These are phyloP conservation scores for Xylophagus ater DNA, from an alignment of 2,888 invertebrate species.

Conservation along the genomic window DNA sequence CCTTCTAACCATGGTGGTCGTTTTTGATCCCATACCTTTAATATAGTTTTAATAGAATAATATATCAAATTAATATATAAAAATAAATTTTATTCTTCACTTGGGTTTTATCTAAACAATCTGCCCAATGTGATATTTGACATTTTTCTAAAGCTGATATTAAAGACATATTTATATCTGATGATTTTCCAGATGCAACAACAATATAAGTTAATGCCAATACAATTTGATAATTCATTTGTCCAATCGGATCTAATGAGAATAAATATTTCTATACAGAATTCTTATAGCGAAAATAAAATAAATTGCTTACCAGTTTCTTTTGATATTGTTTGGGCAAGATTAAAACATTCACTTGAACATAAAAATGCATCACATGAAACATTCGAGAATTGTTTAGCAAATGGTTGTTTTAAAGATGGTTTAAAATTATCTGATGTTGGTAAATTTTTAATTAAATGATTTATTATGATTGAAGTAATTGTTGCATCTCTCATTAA, in stretches of 20 bases:
- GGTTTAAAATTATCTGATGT: slow-evolving; percentile 35
- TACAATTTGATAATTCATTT: slow-evolving; percentile 47
- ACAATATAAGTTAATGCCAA: slow-evolving; percentile 53
- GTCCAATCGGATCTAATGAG: slow-evolving; percentile 35
- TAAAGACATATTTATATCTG: slow-evolving; percentile 52
- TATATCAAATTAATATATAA: not conserved
- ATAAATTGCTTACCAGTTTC: slow-evolving; percentile 19
- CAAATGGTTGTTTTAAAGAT: slow-evolving; percentile 36
- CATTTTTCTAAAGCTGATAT: slow-evolving; percentile 50
- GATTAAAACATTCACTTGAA: slow-evolving; percentile 48
- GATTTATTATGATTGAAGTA: slow-evolving; percentile 46
- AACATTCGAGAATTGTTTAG: slow-evolving; percentile 28
- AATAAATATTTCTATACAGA: not conserved
- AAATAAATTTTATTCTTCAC: slow-evolving; percentile 27
- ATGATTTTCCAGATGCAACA: slow-evolving; percentile 50
- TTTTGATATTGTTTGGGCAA: slow-evolving; percentile 28
- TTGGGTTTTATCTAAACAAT: slow-evolving; percentile 65
- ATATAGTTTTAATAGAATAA: not conserved
- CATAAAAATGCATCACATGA: slow-evolving; percentile 60
- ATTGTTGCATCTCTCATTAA: slow-evolving; percentile 61
- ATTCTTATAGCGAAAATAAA: not conserved
- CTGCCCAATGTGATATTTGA: slow-evolving; percentile 50
- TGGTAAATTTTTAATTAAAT: slow-evolving; percentile 43
- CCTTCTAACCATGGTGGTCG: slow-evolving; percentile 68
- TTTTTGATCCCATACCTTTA: slow-evolving; percentile 69